These are phyloP conservation scores for Clepsis dumicolana DNA, from an alignment of 2,888 invertebrate species.

Conservation along the genomic window DNA sequence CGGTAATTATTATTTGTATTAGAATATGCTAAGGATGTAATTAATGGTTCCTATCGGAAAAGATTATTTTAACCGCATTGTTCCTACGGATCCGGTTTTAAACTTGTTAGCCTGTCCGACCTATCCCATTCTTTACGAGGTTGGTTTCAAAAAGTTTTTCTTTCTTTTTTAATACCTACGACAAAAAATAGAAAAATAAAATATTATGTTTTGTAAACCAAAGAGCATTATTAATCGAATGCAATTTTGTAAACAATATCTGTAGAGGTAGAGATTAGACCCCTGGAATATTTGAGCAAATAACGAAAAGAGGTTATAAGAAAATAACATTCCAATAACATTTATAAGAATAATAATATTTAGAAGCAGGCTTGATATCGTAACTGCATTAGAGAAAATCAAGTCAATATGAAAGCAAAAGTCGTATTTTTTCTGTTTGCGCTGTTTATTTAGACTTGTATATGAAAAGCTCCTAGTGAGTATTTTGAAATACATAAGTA, in stretches of 20 bases:
- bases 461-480: constrained; percentile 8
- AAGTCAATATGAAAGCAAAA: constrained; percentile 2
- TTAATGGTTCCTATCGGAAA: constrained; percentile 82
- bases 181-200: constrained; percentile 29
- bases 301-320: constrained; percentile 15
- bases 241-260: constrained; percentile 38
- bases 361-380: constrained; percentile 30
- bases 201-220: constrained; percentile 43
- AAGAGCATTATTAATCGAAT: constrained; percentile 45
- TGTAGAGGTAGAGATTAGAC: constrained; percentile 41
- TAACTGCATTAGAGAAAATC: constrained; percentile 19
- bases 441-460: constrained; percentile 13
- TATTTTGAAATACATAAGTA: constrained; percentile 17
- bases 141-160: constrained; percentile 9
- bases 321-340: constrained; percentile 40
- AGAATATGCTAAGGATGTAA: constrained; percentile 53
- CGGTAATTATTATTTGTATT: constrained; percentile 25
- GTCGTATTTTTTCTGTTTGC: not conserved
- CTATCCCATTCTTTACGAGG: constrained; percentile 25
- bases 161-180: constrained; percentile 30
- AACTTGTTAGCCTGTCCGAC: constrained; percentile 61
- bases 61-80: constrained; percentile 63
- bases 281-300: constrained; percentile 28
- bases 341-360: constrained; percentile 22
- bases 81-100: constrained; percentile 65